phyloP scores from a whole-genome alignment of 2,113 vertebrate genomes.

The Vireo altiloquus region DNA sequence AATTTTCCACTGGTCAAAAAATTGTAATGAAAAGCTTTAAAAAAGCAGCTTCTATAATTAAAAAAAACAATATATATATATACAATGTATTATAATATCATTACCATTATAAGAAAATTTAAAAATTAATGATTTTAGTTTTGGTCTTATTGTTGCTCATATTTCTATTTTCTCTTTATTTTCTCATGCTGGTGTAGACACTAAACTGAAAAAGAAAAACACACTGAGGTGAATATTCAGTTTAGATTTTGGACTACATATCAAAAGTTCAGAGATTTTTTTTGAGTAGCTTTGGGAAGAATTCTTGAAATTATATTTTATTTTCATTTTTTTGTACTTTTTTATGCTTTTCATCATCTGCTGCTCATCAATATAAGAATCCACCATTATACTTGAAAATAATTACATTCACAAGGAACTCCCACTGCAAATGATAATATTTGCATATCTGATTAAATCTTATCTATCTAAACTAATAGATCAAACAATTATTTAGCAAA shows the following conservation, averaged over 20 bases:
- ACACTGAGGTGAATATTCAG: background rate
- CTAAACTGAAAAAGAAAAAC: background rate
- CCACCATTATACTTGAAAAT: background rate
- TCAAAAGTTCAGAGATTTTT: background rate
- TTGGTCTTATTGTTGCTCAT: background rate
- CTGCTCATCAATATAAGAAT: background rate
- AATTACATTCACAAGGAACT: background rate
- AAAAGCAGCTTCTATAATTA: background rate
- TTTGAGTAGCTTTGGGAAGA: background rate
- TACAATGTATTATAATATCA: background rate
- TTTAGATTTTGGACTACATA: background rate
- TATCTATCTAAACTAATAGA: background rate
- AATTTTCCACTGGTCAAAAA: background rate
- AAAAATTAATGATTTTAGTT: background rate
- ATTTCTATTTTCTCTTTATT: background rate
- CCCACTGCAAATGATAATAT: background rate
- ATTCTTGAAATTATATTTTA: background rate
- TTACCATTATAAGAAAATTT: background rate
- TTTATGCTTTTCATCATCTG: background rate
- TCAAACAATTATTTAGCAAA: background rate
- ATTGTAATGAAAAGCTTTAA: background rate
- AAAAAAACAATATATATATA: no score
- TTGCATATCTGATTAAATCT: background rate
- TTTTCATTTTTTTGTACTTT: background rate
- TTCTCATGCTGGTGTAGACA: background rate